Percentiles rank a stretch among this genome's conserved stretches.
phyloP scores from a whole-genome alignment of 2,888 invertebrate genomes.

The Cephus rjabovi region DNA sequence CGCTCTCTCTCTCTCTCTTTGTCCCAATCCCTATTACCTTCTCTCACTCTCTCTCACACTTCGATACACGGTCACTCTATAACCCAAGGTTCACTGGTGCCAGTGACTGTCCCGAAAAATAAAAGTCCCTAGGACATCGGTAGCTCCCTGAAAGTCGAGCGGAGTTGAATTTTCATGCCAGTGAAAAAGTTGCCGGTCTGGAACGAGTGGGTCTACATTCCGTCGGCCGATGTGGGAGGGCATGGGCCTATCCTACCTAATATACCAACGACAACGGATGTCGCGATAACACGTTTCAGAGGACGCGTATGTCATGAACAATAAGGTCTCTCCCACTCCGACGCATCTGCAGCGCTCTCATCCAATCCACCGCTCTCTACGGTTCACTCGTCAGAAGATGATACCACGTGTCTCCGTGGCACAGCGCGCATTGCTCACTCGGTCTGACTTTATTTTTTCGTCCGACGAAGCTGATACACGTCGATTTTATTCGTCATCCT shows the following conservation, averaged over 20 bases:
- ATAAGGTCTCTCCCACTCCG: constrained; percentile 10
- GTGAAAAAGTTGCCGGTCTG: background rate
- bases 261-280: constrained; percentile 47
- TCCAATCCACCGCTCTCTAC: background rate
- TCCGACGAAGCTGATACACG: background rate
- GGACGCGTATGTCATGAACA: constrained; percentile 42
- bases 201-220: background rate
- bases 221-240: constrained; percentile 32
- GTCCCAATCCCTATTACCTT: constrained; percentile 16
- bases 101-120: background rate
- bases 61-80: background rate
- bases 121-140: background rate
- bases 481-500: background rate
- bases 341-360: background rate
- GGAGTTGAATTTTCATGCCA: background rate
- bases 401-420: background rate
- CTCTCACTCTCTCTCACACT: background rate
- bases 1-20: constrained; percentile 20
- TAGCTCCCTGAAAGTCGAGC: background rate
- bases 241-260: constrained; percentile 38
- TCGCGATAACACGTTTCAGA: constrained; percentile 49
- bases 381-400: background rate
- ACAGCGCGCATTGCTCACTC: background rate
- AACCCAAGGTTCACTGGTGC: background rate
- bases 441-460: background rate